phyloP scores from a whole-genome alignment of 1,140 invertebrate species.

The Lasioglossum baleicum region DNA sequence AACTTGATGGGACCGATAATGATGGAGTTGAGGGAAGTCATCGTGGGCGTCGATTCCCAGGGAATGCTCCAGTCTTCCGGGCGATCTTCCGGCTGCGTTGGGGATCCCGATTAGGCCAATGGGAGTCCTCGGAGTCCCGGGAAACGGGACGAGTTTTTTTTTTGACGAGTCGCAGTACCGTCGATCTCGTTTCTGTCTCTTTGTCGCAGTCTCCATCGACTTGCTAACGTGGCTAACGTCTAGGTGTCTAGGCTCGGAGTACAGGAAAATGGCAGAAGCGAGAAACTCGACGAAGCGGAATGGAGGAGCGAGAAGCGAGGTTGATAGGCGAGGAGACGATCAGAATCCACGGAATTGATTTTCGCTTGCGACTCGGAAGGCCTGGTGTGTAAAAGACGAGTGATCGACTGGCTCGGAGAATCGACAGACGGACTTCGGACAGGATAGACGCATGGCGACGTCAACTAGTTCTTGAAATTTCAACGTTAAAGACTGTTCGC shows the following conservation, averaged over 20 bases:
- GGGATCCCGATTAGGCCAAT: not conserved
- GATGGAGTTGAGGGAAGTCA: too few species aligned
- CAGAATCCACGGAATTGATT: conserved; percentile 21
- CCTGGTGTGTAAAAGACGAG: not conserved
- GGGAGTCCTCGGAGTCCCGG: not conserved
- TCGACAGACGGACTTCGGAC: conserved; percentile 14
- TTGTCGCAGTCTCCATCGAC: conserved; percentile 39
- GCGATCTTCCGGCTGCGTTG: too few species aligned
- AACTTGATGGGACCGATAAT: too few species aligned
- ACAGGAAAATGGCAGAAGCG: conserved; percentile 46
- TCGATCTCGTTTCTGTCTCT: conserved; percentile 22
- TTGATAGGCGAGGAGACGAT: conserved; percentile 36
- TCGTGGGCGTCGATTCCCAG: too few species aligned
- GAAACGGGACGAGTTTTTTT: not conserved
- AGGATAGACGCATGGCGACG: not conserved
- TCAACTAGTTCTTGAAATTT: conserved; percentile 33
- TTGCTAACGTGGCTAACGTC: conserved; percentile 55
- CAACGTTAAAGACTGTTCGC: not conserved
- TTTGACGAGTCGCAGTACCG: not conserved
- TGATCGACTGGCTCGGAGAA: conserved; percentile 7
- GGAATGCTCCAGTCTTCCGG: too few species aligned
- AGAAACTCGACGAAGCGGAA: conserved; percentile 32
- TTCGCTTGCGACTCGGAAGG: conserved; percentile 18
- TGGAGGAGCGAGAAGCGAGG: conserved; percentile 40
- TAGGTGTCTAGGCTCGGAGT: conserved; percentile 50